Conservation (phyloP, 2,113 vertebrate genomes). For the Chaetura pelagica region DNA sequence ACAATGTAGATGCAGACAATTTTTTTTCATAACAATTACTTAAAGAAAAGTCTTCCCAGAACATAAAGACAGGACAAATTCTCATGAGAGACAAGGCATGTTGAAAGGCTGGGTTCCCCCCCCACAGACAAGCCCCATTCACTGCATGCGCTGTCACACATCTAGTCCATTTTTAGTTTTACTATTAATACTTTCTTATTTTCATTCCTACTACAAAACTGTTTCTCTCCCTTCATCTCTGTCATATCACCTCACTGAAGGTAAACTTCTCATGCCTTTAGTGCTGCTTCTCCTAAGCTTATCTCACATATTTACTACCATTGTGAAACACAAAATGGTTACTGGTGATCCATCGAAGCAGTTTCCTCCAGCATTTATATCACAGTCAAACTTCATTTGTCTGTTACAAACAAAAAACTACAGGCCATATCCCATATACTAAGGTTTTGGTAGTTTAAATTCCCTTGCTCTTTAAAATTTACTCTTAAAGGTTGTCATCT, state of each 20-base stretch:
- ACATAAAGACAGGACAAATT: not conserved
- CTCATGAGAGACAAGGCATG: not conserved
- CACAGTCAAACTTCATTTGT: not conserved
- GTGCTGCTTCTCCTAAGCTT: not conserved
- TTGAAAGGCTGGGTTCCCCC: not conserved
- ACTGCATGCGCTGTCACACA: accelerated
- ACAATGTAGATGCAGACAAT: not conserved
- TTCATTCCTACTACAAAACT: not conserved
- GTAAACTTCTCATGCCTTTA: not conserved
- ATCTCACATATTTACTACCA: not conserved
- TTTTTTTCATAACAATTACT: not conserved
- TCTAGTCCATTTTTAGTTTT: not conserved
- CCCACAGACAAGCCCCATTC: not conserved
- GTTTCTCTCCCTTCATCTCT: not conserved
- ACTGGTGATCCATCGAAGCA: not conserved
- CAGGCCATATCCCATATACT: not conserved
- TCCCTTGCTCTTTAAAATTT: not conserved
- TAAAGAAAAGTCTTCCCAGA: not conserved
- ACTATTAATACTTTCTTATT: not conserved
- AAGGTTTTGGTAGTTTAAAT: not conserved
- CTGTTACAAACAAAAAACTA: not conserved
- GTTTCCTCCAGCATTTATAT: not conserved
- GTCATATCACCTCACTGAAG: not conserved
- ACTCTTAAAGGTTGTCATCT: not conserved
- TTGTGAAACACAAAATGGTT: not conserved